Conservation (phyloP, 1,140 invertebrate species). For the Camponotus vicinus region DNA sequence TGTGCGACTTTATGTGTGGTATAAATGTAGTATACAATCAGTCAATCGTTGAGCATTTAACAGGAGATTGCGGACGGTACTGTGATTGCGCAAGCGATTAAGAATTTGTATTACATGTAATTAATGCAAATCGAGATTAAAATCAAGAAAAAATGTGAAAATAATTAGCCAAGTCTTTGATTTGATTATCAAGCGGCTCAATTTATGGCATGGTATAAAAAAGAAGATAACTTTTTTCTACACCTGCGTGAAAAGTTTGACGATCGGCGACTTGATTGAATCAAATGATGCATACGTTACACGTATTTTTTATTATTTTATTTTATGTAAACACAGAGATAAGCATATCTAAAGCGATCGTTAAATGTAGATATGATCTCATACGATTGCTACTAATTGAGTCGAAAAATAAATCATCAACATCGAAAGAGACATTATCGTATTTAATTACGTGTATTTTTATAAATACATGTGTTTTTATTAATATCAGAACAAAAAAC, state of each 20-base stretch:
- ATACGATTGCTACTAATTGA: neutral
- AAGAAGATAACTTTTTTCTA: conserved; percentile 36
- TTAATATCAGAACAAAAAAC: neutral
- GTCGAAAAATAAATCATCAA: conserved; percentile 10
- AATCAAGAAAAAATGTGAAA: conserved; percentile 49
- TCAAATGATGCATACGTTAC: neutral
- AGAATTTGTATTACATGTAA: conserved; percentile 43
- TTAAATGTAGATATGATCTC: conserved; percentile 5
- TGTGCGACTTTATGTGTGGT: neutral
- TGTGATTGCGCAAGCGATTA: conserved; percentile 22
- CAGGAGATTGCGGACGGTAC: neutral
- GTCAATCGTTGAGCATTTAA: conserved; percentile 20
- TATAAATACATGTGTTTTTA: neutral
- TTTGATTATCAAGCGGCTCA: conserved; percentile 14
- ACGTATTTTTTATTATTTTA: conserved; percentile 12
- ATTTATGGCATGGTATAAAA: conserved; percentile 32
- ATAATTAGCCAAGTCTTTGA: conserved; percentile 28
- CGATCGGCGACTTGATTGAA: neutral
- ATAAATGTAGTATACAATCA: conserved; percentile 12
- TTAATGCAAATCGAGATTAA: conserved; percentile 47
- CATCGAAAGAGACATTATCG: neutral
- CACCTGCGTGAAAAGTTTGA: conserved; percentile 4
- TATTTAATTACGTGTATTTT: neutral
- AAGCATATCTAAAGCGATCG: conserved; percentile 15
- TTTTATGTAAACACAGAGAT: conserved; percentile 26